Evolutionary conservation across 2,113 vertebrate genomes (phyloP), one percentile per base, ranked within the genome.

Genomic region (Rhinopithecus roxellana): DNA sequence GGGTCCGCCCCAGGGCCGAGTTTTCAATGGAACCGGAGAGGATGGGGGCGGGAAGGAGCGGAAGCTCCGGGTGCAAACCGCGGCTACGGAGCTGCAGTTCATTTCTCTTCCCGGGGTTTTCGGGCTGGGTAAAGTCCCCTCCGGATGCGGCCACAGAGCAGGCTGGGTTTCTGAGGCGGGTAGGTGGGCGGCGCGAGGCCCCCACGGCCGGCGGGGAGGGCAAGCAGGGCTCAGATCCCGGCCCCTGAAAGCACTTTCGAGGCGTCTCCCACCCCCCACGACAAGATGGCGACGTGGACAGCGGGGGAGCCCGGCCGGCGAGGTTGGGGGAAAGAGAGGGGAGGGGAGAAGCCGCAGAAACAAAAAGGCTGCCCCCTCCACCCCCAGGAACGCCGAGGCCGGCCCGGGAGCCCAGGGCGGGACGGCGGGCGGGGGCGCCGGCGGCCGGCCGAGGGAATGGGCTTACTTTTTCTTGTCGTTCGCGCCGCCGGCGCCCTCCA

Each of bases 261-360:
- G 22, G 96, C 85, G 89, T 55, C 96, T 97, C 96, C 97, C 96
- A 89, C 98, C 97, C 98, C 98, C 98, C 82, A 96, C 95, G 96
- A 97, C 98, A 98, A 98, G 98, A 98, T 98, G 98, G 98, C 98
- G 98, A 98, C 98, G 98, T 97, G 98, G 98, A 95, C 98, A 67
- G 95, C 40, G 50, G 90, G 96, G 97, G 94, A 91, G 94, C 88
- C 82, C 59, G 94, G 94, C 90, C n/a, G 70, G 83, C 80, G 92
- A 84, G 92, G 64, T 12, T 84, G 57, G 89, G 78, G 95, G 88
- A 90, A 30, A 78, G 30, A 17, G 85, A 78, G 67, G 57, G 80
- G 55, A n/a, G 84, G 25, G 61, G 92, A 72, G 43, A 3, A 30
- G 35, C 78, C 43, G 43, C 87, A 75, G 88, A 93, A 52, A 96